Evolutionary conservation across 2,888 invertebrate species (phyloP).

Genomic region (Formica aserva): DNA sequence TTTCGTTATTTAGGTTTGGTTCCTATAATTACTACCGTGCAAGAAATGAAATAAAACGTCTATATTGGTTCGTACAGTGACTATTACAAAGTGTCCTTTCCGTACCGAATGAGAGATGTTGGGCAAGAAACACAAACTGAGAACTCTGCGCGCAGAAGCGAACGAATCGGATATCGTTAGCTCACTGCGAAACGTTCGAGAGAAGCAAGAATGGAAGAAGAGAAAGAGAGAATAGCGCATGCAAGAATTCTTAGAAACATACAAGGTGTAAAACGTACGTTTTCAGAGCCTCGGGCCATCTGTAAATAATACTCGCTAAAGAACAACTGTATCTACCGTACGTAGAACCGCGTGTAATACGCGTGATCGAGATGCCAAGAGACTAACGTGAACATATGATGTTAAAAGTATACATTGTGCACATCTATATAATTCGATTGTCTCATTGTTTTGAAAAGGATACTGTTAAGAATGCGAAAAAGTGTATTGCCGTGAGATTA

Average conservation of each 20-base stretch:
- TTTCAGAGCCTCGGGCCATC: slow-evolving; percentile 85
- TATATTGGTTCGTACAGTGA: slow-evolving; percentile 5
- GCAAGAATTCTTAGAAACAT: slow-evolving; percentile 63
- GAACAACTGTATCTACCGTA: slow-evolving; percentile 73
- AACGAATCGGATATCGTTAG: slow-evolving; percentile 32
- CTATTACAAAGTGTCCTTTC: slow-evolving; percentile 24
- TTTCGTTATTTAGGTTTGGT: slow-evolving; percentile 13
- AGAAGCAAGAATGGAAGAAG: slow-evolving; percentile 3
- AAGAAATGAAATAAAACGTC: slow-evolving; percentile 20
- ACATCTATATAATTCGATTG: not conserved
- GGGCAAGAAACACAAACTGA: slow-evolving; percentile 27
- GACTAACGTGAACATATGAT: slow-evolving; percentile 38
- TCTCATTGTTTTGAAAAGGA: slow-evolving; percentile 38
- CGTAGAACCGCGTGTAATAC: slow-evolving; percentile 57
- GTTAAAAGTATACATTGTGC: slow-evolving; percentile 32
- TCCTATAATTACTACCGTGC: slow-evolving; percentile 27
- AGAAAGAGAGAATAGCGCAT: slow-evolving; percentile 58
- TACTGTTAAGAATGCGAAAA: not conserved
- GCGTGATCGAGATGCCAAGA: slow-evolving; percentile 60
- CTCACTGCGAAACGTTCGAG: slow-evolving; percentile 26
- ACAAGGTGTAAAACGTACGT: slow-evolving; percentile 82
- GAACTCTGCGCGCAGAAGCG: slow-evolving; percentile 6
- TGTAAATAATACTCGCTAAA: slow-evolving; percentile 82
- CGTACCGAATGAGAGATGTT: slow-evolving; percentile 19
- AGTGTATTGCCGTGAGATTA: not conserved